Percentiles rank a stretch among this genome's conserved stretches.
These are phyloP conservation scores for Lepisosteus osseus DNA, from an alignment of 2,113 vertebrate species.

Conservation along the genomic window DNA sequence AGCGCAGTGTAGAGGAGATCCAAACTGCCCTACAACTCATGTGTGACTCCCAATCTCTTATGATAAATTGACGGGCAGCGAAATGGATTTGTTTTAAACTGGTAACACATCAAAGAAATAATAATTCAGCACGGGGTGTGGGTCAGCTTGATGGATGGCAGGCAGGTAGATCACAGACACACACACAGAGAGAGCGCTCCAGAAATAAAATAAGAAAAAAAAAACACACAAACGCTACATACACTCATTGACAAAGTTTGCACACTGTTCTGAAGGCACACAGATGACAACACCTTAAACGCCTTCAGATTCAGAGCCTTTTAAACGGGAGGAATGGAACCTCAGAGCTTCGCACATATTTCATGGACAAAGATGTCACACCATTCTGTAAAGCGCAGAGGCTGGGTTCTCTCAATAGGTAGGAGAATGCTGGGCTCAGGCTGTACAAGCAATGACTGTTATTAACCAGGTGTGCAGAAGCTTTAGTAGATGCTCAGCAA, in stretches of 20 bases:
- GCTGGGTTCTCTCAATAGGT: no score
- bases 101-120: conserved; percentile 76
- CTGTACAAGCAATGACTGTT: no score
- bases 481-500: no score
- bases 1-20: conserved; percentile 34
- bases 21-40: conserved; percentile 59
- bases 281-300: conserved; percentile 17
- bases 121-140: conserved; percentile 67
- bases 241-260: no score
- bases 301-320: background rate
- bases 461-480: no score
- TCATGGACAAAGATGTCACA: no score
- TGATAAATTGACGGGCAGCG: conserved; percentile 72
- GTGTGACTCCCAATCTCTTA: conserved; percentile 68
- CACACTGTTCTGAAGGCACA: conserved; percentile 20
- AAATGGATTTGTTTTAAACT: conserved; percentile 80
- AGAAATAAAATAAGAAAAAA: no score
- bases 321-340: background rate
- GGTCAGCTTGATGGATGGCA: conserved; percentile 69
- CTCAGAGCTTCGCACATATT: no score
- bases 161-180: conserved; percentile 65
- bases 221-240: no score
- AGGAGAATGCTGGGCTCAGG: no score
- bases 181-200: conserved; percentile 16
- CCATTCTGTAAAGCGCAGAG: no score